Evolutionary conservation across 1,140 invertebrate species (phyloP).

Genomic region (Aphidius gifuensis): DNA sequence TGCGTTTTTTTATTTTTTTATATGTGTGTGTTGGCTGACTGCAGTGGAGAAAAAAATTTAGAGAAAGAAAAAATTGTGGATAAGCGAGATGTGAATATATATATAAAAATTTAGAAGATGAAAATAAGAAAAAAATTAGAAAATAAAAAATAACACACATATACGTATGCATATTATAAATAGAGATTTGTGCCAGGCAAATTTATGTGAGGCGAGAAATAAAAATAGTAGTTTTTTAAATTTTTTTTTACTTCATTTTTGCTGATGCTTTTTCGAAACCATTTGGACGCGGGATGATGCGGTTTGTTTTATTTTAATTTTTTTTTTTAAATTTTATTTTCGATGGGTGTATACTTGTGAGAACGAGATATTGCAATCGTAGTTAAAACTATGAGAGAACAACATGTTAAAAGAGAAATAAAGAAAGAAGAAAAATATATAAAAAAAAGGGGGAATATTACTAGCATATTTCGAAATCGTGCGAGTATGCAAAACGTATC

Average conservation of each 20-base stretch:
- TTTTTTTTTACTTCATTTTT: background rate
- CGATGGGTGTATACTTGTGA: no score
- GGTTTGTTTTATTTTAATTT: background rate
- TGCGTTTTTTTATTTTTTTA: slow-evolving; percentile 34
- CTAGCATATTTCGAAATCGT: slow-evolving; percentile 22
- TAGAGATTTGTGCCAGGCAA: slow-evolving; percentile 30
- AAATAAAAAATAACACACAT: background rate
- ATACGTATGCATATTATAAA: slow-evolving; percentile 24
- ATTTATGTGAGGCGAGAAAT: slow-evolving; percentile 25
- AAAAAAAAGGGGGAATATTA: background rate
- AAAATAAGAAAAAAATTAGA: slow-evolving; percentile 1
- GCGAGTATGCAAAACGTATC: slow-evolving; percentile 32
- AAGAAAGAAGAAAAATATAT: background rate
- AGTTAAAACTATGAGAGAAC: no score
- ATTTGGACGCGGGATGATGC: background rate
- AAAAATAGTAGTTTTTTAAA: slow-evolving; percentile 18
- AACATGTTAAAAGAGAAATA: no score
- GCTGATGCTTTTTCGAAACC: no score
- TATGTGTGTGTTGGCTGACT: slow-evolving; percentile 25
- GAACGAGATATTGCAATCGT: no score
- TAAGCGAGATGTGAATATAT: background rate
- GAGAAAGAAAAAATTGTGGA: background rate
- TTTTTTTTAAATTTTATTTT: no score
- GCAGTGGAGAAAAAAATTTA: slow-evolving; percentile 32
- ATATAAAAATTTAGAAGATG: background rate